phyloP scores from a whole-genome alignment of 2,113 vertebrate genomes.

The Grus americana region DNA sequence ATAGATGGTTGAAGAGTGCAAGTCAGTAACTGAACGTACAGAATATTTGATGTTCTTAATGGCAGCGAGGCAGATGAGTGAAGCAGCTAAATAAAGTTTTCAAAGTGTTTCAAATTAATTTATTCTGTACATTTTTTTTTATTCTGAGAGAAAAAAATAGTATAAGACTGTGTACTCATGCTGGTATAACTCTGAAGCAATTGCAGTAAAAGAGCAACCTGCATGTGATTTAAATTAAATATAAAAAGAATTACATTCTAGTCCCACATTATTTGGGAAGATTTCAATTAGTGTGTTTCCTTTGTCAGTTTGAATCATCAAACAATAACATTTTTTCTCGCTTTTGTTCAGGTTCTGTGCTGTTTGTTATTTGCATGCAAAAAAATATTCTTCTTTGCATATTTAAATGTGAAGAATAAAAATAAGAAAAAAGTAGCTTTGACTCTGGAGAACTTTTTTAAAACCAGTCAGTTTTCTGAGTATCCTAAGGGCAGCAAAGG shows the following conservation, averaged over 20 bases:
- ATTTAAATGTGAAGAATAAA: not conserved
- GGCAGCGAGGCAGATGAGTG: not conserved
- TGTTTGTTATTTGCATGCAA: not conserved
- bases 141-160: not conserved
- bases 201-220: not conserved
- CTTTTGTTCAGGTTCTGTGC: not conserved
- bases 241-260: not conserved
- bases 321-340: not conserved
- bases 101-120: too few relatives aligned
- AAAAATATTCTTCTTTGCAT: not conserved
- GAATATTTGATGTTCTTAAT: not conserved
- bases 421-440: not conserved
- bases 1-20: not conserved
- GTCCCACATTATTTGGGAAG: not conserved
- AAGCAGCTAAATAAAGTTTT: not conserved
- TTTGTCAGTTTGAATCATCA: not conserved
- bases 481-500: not conserved
- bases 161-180: not conserved
- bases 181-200: not conserved
- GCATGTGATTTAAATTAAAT: slow-evolving; percentile 7
- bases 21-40: not conserved
- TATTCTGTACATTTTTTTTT: not conserved
- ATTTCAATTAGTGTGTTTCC: slow-evolving; percentile 4
- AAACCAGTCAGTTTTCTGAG: not conserved
- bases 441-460: not conserved